Percentiles rank a stretch among this genome's conserved stretches.
Conservation (phyloP, 1,140 invertebrate genomes). For the Leptopilina clavipes region DNA sequence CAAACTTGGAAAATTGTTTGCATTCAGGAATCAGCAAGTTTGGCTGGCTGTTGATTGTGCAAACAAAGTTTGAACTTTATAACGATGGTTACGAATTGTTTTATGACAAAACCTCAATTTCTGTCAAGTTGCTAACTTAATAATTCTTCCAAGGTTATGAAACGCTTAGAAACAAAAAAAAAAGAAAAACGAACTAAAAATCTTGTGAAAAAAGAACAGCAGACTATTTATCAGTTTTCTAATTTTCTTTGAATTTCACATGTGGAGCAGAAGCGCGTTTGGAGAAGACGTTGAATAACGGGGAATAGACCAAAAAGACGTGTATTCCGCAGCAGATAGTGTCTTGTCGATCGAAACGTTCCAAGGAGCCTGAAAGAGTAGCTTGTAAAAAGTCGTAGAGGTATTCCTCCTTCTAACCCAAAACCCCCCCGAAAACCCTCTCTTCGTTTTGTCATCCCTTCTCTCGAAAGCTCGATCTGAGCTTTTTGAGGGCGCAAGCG, state of each 20-base stretch:
- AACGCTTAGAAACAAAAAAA: not conserved
- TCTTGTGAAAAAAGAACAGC: too few relatives aligned
- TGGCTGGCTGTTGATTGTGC: slow-evolving; percentile 17
- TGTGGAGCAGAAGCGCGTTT: too few relatives aligned
- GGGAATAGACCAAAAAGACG: not conserved
- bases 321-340: not conserved
- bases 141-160: not conserved
- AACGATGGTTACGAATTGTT: slow-evolving; percentile 22
- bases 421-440: slow-evolving; percentile 49
- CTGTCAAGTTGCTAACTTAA: not conserved
- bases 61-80: slow-evolving; percentile 27
- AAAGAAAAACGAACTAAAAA: not conserved
- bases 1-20: slow-evolving; percentile 10
- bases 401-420: slow-evolving; percentile 39
- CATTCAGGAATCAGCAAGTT: slow-evolving; percentile 3
- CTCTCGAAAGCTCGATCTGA: slow-evolving; percentile 46
- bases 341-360: slow-evolving; percentile 33
- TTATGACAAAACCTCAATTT: slow-evolving; percentile 22
- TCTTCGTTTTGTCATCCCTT: slow-evolving; percentile 43
- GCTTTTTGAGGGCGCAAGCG: slow-evolving; percentile 55
- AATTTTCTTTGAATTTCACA: slow-evolving; percentile 14
- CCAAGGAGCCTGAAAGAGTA: slow-evolving; percentile 32
- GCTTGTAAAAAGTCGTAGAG: slow-evolving; percentile 22
- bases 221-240: slow-evolving; percentile 6
- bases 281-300: slow-evolving; percentile 2